A percentile compares a stretch with the other conserved stretches of the same genome.
These are phyloP conservation scores for Incurvaria masculella DNA, from an alignment of 2,888 invertebrate genomes.

Conservation along the genomic window DNA sequence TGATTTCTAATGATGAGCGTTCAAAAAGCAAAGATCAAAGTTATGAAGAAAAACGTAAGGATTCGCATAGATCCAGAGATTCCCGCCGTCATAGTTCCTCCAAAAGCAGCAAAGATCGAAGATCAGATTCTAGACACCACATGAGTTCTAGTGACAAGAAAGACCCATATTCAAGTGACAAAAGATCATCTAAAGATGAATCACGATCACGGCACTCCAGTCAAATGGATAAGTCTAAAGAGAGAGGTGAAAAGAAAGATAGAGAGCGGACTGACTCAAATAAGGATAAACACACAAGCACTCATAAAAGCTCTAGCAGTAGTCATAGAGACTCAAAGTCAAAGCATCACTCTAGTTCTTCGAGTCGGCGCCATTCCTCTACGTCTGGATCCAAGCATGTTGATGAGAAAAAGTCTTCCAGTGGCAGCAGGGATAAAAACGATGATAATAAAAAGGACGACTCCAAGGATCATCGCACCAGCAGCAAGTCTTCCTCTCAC, in stretches of 20 bases:
- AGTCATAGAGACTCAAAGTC: constrained; percentile 34
- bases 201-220: constrained; percentile 28
- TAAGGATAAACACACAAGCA: constrained; percentile 33
- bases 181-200: constrained; percentile 38
- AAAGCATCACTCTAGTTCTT: constrained; percentile 32
- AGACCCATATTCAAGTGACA: constrained; percentile 26
- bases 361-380: constrained; percentile 25
- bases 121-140: constrained; percentile 34
- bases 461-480: constrained; percentile 25
- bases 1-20: constrained; percentile 27
- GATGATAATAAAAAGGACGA: constrained; percentile 23
- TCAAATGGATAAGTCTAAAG: constrained; percentile 35
- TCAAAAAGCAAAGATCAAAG: constrained; percentile 31
- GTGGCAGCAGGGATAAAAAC: constrained; percentile 30
- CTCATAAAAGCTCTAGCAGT: constrained; percentile 31
- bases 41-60: constrained; percentile 36
- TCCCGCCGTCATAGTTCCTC: constrained; percentile 32
- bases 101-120: constrained; percentile 36
- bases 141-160: constrained; percentile 38
- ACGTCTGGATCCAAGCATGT: constrained; percentile 30
- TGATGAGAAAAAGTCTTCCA: constrained; percentile 38
- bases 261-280: constrained; percentile 42
- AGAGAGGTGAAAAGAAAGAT: constrained; percentile 25
- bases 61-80: constrained; percentile 41
- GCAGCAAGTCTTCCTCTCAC: constrained; percentile 23